These are phyloP conservation scores for Lysiphlebus fabarum DNA, from an alignment of 1,140 invertebrate genomes.

Conservation along the genomic window DNA sequence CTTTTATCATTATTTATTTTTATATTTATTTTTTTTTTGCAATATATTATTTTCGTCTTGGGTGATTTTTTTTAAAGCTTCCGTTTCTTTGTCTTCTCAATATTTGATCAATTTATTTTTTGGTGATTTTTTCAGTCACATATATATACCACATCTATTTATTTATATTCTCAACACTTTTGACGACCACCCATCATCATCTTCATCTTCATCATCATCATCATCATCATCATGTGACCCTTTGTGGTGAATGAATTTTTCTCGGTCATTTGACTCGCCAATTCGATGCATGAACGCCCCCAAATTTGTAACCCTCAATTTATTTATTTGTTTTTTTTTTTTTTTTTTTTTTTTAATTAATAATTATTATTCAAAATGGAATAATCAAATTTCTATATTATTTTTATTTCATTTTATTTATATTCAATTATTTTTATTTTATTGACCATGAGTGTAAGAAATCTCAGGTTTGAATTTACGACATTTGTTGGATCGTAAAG, in stretches of 20 bases:
- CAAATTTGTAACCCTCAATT: constrained; percentile 1
- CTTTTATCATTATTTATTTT: constrained; percentile 4
- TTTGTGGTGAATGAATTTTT: constrained; percentile 16
- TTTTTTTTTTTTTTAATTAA: neutral
- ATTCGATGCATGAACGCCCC: constrained; percentile 14
- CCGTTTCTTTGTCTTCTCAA: constrained; percentile 14
- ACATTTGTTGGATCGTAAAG: constrained; percentile 7
- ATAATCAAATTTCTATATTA: neutral
- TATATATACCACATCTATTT: neutral
- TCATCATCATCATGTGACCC: neutral
- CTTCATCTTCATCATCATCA: no score
- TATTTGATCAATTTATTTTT: neutral
- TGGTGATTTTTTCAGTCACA: no score
- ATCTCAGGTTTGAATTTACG: constrained; percentile 16
- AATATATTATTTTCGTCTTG: neutral
- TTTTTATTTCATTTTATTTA: neutral
- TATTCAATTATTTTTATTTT: neutral
- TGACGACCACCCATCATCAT: no score
- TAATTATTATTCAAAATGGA: no score
- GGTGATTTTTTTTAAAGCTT: constrained; percentile 9
- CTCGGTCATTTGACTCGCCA: constrained; percentile 16
- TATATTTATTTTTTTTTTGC: constrained; percentile 1
- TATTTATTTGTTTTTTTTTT: neutral
- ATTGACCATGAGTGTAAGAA: constrained; percentile 2
- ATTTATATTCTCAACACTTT: constrained; percentile 7